Percentiles rank a stretch among this genome's conserved stretches.
Conservation (phyloP, 2,888 invertebrate genomes). For the Lacanobia oleracea region DNA sequence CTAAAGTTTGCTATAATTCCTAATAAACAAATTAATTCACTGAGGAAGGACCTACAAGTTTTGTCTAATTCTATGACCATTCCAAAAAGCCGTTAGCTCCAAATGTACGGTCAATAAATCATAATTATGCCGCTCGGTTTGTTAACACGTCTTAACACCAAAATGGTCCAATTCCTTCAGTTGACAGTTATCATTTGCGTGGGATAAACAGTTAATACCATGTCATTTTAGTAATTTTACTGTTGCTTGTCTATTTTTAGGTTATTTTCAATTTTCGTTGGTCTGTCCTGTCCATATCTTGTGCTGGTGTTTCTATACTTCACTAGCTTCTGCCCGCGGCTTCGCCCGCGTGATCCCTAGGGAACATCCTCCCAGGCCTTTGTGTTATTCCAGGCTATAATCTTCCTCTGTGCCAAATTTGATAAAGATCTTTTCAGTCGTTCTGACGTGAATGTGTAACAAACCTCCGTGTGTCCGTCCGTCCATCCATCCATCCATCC, state of each 20-base stretch:
- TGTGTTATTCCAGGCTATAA: too few species aligned
- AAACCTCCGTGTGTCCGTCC: too few species aligned
- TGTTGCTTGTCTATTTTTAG: slow-evolving; percentile 31
- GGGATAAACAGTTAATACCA: slow-evolving; percentile 43
- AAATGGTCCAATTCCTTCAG: slow-evolving; percentile 46
- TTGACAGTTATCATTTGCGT: slow-evolving; percentile 38
- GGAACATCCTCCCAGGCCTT: too few species aligned
- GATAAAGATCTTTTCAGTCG: too few species aligned
- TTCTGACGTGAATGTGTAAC: too few species aligned
- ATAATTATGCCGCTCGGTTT: slow-evolving; percentile 30
- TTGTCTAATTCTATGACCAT: not conserved
- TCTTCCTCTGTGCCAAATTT: too few species aligned
- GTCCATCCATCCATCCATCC: too few species aligned
- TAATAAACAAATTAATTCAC: too few species aligned
- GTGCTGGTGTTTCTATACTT: too few species aligned
- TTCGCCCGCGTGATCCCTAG: too few species aligned
- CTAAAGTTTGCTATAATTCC: too few species aligned
- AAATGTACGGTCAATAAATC: slow-evolving; percentile 50
- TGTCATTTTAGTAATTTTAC: not conserved
- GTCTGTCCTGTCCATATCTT: not conserved
- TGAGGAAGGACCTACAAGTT: not conserved
- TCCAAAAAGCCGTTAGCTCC: slow-evolving; percentile 19
- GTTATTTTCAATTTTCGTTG: not conserved
- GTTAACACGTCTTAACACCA: slow-evolving; percentile 49
- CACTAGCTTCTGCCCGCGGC: too few species aligned